Evolutionary conservation across 2,797 vertebrate genomes (phyloP).

Genomic region (Hypotaenidia philippensis): DNA sequence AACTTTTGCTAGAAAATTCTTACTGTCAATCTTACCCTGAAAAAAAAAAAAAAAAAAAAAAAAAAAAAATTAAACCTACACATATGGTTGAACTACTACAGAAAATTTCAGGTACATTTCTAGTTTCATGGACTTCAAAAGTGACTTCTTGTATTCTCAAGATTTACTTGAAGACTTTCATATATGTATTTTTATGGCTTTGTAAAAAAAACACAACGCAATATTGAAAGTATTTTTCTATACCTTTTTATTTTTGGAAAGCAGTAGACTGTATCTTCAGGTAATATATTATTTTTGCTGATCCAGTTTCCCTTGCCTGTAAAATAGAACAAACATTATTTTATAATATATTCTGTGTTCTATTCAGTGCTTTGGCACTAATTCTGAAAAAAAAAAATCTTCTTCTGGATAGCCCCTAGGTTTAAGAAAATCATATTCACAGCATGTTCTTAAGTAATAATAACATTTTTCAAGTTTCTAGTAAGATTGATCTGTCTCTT

Average conservation of each 20-base stretch:
- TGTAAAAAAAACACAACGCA: neutral
- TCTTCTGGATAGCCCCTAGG: neutral
- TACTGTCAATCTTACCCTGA: neutral
- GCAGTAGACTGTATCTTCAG: neutral
- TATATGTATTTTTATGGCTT: neutral
- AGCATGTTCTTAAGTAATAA: neutral
- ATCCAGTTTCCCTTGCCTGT: neutral
- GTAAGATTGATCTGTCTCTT: neutral
- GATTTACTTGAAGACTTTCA: neutral
- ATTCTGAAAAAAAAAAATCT: neutral
- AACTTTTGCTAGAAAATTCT: neutral
- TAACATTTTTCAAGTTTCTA: neutral
- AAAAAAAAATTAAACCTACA: neutral
- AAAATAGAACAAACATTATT: neutral
- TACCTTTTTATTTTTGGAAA: neutral
- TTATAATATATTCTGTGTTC: neutral
- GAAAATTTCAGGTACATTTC: neutral
- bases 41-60: too few species aligned
- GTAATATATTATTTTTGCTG: neutral
- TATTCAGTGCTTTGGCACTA: neutral
- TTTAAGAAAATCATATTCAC: neutral
- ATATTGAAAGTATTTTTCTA: neutral
- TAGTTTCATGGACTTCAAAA: neutral
- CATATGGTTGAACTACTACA: fast-evolving
- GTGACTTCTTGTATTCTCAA: neutral